Evolutionary conservation across 64 coral and sea anemone genomes (phyloP).

Genomic region (Montipora foliosa): DNA sequence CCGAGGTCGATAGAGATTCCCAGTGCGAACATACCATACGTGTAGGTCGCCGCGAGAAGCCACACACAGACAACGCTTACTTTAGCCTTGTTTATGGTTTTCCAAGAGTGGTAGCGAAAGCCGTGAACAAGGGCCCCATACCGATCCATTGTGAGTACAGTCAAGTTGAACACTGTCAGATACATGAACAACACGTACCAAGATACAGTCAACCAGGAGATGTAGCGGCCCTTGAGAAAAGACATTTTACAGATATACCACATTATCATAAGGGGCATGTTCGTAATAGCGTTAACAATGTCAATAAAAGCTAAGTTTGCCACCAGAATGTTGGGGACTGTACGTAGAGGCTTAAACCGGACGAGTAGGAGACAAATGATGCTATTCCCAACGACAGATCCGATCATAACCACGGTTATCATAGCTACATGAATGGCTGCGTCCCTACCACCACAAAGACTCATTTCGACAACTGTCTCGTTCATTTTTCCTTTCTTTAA

Average conservation of each 20-base stretch:
- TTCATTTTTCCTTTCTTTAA: background rate
- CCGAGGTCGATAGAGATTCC: constrained; percentile 72
- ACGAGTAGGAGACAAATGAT: constrained; percentile 41
- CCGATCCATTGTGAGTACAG: constrained; percentile 76
- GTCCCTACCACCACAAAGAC: constrained; percentile 1
- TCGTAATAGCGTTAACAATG: constrained; percentile 57
- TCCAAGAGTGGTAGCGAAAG: constrained; percentile 74
- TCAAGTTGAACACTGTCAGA: constrained; percentile 58
- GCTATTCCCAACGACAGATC: constrained; percentile 52
- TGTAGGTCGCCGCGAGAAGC: constrained; percentile 30
- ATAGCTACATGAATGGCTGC: background rate
- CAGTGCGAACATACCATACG: constrained; percentile 64
- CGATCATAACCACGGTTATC: constrained; percentile 34
- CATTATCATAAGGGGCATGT: constrained; percentile 72
- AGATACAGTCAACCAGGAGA: constrained; percentile 59
- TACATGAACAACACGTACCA: constrained; percentile 74
- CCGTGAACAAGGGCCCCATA: constrained; percentile 83
- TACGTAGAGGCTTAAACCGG: constrained; percentile 63
- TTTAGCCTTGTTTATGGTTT: constrained; percentile 70
- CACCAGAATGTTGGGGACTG: constrained; percentile 75
- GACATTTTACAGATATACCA: constrained; percentile 73
- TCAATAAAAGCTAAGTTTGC: constrained; percentile 65
- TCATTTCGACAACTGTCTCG: background rate
- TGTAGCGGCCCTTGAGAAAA: constrained; percentile 17
- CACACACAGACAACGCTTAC: constrained; percentile 59